Evolutionary conservation across 2,888 invertebrate species (phyloP).

Genomic region (Malthinus flaveolus): DNA sequence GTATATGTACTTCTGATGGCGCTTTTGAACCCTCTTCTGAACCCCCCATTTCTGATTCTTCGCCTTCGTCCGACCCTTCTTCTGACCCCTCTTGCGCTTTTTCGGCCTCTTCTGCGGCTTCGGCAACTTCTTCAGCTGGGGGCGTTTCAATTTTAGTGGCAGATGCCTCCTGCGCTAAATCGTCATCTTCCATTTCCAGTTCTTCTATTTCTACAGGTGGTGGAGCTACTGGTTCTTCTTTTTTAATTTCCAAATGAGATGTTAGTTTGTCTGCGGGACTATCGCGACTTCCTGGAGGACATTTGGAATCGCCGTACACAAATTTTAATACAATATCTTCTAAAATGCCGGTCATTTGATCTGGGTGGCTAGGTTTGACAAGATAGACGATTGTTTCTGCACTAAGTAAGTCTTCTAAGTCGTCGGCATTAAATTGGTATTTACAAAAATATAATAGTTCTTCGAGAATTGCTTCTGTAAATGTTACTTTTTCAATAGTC

Average conservation of each 20-base stretch:
- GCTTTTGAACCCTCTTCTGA: constrained; percentile 3
- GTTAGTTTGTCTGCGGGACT: constrained; percentile 28
- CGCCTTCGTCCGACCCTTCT: constrained; percentile 8
- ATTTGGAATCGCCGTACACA: constrained; percentile 42
- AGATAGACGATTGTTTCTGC: constrained; percentile 23
- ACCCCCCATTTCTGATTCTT: neutral
- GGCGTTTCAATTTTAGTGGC: neutral
- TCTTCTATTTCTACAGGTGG: neutral
- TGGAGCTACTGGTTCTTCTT: constrained; percentile 2
- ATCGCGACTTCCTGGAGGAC: constrained; percentile 43
- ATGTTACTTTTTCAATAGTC: constrained; percentile 22
- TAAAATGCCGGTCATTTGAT: constrained; percentile 26
- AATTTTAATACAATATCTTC: constrained; percentile 42
- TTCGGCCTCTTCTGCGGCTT: constrained; percentile 11
- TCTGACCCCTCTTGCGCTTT: constrained; percentile 18
- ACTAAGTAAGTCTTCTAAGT: constrained; percentile 18
- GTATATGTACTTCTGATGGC: neutral
- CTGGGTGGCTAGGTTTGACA: constrained; percentile 16
- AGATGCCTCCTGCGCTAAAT: neutral
- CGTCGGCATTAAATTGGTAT: constrained; percentile 27
- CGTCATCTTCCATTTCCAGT: neutral
- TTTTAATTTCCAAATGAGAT: constrained; percentile 33
- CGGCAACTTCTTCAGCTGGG: too few relatives aligned
- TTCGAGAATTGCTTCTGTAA: constrained; percentile 42
- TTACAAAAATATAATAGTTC: constrained; percentile 48